Evolutionary conservation across 2,797 vertebrate species (phyloP).

Genomic region (Loris lydekkerianus): DNA sequence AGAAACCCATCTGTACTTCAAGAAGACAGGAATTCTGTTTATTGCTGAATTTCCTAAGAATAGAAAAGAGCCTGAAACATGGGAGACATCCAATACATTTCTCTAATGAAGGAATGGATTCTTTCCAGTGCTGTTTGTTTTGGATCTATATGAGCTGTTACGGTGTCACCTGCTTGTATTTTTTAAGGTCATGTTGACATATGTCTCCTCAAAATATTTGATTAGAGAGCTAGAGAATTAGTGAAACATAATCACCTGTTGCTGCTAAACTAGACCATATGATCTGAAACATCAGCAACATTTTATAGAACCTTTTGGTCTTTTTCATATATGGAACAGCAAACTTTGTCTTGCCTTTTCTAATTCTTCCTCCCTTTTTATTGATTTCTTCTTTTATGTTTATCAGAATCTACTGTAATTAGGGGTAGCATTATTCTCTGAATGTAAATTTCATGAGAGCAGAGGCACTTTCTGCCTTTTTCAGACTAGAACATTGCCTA

Average conservation of each 20-base stretch:
- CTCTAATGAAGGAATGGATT: background rate
- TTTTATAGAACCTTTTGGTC: background rate
- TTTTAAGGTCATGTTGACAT: conserved; percentile 12
- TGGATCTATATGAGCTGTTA: background rate
- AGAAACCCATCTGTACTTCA: background rate
- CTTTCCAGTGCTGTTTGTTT: background rate
- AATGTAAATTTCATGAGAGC: background rate
- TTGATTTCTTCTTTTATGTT: background rate
- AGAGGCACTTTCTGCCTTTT: background rate
- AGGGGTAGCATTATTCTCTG: background rate
- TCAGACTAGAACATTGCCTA: too few relatives aligned
- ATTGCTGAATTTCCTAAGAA: background rate
- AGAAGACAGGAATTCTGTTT: background rate
- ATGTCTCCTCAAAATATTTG: conserved; percentile 1
- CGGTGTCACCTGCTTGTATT: background rate
- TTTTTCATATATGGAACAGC: background rate
- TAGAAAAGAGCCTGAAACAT: background rate
- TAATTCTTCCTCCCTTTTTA: background rate
- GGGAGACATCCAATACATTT: background rate
- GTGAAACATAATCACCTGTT: background rate
- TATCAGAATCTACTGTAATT: background rate
- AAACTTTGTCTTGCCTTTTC: background rate
- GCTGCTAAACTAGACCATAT: conserved; percentile 1
- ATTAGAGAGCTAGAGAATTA: conserved; percentile 26
- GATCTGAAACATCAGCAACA: background rate